Percentiles rank a stretch among this genome's conserved stretches.
These are phyloP conservation scores for Bombyx mori DNA, from an alignment of 1,140 invertebrate species.

Conservation along the genomic window DNA sequence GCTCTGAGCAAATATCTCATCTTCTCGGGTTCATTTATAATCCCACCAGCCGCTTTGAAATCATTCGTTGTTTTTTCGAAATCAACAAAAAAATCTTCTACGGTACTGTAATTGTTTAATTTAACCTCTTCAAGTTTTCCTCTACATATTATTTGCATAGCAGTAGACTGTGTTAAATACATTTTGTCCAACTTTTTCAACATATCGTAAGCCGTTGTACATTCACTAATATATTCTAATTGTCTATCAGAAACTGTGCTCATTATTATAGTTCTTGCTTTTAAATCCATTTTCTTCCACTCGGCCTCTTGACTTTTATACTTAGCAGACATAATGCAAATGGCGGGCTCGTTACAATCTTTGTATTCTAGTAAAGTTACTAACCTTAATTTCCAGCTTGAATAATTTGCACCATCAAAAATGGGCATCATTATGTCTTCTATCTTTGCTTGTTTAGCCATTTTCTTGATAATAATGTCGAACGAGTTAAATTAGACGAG, in stretches of 20 bases:
- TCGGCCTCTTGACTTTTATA: constrained; percentile 7
- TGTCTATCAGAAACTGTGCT: constrained; percentile 34
- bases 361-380: constrained; percentile 31
- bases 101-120: constrained; percentile 26
- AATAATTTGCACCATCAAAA: constrained; percentile 39
- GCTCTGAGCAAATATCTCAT: constrained; percentile 43
- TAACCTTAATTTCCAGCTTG: constrained; percentile 33
- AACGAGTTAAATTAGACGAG: neutral
- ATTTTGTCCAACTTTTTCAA: constrained; percentile 32
- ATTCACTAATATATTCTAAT: constrained; percentile 28
- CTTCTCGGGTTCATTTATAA: constrained; percentile 39
- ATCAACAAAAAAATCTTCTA: constrained; percentile 40
- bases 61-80: constrained; percentile 45
- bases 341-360: constrained; percentile 25
- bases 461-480: constrained; percentile 12
- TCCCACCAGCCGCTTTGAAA: constrained; percentile 34
- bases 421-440: constrained; percentile 31
- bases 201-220: constrained; percentile 27
- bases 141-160: constrained; percentile 38
- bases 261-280: constrained; percentile 32
- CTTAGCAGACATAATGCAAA: neutral
- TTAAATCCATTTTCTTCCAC: constrained; percentile 25
- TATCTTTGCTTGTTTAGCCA: constrained; percentile 24
- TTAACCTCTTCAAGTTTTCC: constrained; percentile 31
- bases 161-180: constrained; percentile 32